Conservation (phyloP, 2,113 vertebrate species). For the Pteropus alecto region DNA sequence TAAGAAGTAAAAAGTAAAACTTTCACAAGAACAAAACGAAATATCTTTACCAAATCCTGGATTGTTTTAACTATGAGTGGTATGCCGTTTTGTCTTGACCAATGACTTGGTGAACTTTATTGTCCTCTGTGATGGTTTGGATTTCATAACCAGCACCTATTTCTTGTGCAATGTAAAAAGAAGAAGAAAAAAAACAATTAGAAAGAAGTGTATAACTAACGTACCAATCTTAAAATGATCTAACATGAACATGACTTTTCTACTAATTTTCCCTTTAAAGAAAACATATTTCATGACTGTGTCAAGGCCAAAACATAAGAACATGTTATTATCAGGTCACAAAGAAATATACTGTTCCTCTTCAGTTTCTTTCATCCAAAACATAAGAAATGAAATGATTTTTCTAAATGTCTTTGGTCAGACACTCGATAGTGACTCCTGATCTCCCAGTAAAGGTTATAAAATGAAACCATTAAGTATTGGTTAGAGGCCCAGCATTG, state of each 20-base stretch:
- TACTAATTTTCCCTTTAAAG: background rate
- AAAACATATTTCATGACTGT: background rate
- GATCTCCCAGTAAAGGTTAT: background rate
- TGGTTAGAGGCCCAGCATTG: background rate
- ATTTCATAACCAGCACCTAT: background rate
- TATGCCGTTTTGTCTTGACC: background rate
- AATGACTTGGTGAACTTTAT: background rate
- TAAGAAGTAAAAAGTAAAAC: constrained; percentile 41
- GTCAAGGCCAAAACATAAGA: constrained; percentile 1
- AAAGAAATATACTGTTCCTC: background rate
- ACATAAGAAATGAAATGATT: background rate
- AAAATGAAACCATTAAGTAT: background rate
- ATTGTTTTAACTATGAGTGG: constrained; percentile 11
- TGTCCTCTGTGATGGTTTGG: background rate
- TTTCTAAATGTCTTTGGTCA: background rate
- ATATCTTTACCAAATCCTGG: background rate
- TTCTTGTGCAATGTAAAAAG: constrained; percentile 1
- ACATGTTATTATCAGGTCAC: background rate
- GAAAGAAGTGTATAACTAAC: background rate
- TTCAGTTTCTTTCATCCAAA: background rate
- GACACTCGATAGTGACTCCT: background rate
- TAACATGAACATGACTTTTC: background rate
- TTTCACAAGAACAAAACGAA: constrained; percentile 42
- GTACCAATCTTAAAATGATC: constrained; percentile 18
- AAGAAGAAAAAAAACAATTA: background rate